phyloP scores from a whole-genome alignment of 2,113 vertebrate species.

The Chascanopsetta lugubris region DNA sequence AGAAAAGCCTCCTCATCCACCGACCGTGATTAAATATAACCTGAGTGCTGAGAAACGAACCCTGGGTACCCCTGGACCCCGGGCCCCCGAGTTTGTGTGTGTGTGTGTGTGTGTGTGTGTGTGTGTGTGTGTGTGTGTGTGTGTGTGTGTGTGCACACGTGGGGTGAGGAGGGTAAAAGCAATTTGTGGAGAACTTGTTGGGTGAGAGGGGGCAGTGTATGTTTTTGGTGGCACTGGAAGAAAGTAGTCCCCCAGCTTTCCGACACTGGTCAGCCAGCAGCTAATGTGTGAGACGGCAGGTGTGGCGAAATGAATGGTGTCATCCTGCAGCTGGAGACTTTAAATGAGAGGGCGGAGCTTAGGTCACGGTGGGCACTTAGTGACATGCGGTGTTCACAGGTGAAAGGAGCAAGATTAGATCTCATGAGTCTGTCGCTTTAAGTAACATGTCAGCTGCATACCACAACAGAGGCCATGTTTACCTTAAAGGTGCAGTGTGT shows the following conservation, averaged over 20 bases:
- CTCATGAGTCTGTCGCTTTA: background rate
- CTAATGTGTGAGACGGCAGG: conserved; percentile 87
- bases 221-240: conserved; percentile 54
- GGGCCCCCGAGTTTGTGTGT: conserved; percentile 73
- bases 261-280: conserved; percentile 86
- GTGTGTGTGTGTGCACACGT: conserved; percentile 46
- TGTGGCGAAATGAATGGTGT: conserved; percentile 87
- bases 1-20: conserved; percentile 78
- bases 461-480: too few relatives aligned
- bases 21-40: conserved; percentile 76
- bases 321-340: conserved; percentile 86
- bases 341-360: conserved; percentile 47
- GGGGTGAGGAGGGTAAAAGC: conserved; percentile 87
- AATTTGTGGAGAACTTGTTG: conserved; percentile 92
- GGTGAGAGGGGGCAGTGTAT: conserved; percentile 82
- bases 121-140: conserved; percentile 51
- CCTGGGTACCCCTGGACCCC: conserved; percentile 69
- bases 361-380: conserved; percentile 7
- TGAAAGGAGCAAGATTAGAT: background rate
- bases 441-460: background rate
- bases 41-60: conserved; percentile 74
- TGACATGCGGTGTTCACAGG: background rate
- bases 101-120: conserved; percentile 38
- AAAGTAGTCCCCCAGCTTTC: conserved; percentile 55
- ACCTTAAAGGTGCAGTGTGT: too few relatives aligned